phyloP scores from a whole-genome alignment of 2,797 vertebrate species.

The Xyrichtys novacula region DNA sequence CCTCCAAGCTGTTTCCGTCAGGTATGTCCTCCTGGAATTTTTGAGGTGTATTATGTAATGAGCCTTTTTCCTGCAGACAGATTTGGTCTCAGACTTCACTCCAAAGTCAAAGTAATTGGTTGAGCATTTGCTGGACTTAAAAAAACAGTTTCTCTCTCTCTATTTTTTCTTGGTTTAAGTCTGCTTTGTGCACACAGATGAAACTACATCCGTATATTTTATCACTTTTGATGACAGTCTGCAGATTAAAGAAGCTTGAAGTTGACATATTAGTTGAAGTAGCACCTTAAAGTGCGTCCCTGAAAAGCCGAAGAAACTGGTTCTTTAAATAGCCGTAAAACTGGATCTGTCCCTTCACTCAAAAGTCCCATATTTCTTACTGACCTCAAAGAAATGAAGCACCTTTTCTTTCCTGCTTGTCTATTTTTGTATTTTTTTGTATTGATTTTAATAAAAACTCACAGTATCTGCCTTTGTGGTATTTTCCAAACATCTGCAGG shows the following conservation, averaged over 20 bases:
- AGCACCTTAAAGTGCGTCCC: no score
- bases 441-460: no score
- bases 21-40: constrained; percentile 79
- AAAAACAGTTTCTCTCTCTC: neutral
- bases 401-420: no score
- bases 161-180: neutral
- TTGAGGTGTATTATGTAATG: neutral
- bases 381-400: no score
- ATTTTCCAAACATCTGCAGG: constrained; percentile 78
- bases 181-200: neutral
- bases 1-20: constrained; percentile 93
- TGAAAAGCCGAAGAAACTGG: no score
- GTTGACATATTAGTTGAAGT: neutral
- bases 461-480: neutral
- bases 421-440: no score
- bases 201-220: no score
- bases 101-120: neutral
- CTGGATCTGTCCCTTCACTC: no score
- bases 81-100: neutral
- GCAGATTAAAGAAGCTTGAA: neutral
- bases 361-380: no score
- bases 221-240: no score
- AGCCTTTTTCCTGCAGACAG: neutral
- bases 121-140: neutral
- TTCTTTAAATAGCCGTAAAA: no score